Conservation (phyloP, 1,140 invertebrate species). For the Saccostrea glomerata region DNA sequence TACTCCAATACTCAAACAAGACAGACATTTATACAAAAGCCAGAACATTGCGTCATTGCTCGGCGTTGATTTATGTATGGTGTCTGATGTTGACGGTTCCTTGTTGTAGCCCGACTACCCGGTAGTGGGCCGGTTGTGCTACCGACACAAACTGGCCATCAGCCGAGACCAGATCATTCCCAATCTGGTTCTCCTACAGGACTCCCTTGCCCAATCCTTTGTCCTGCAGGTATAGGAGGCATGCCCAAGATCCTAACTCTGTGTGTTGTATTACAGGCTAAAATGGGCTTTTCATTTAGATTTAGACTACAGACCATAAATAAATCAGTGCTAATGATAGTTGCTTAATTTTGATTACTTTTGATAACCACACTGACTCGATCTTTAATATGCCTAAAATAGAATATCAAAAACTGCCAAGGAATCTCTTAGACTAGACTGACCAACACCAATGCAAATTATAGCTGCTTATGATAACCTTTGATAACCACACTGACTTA, state of each 20-base stretch:
- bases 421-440: no score
- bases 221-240: conserved; percentile 26
- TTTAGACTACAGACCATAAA: neutral
- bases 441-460: no score
- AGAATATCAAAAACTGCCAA: neutral
- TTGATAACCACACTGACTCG: neutral
- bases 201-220: conserved; percentile 2
- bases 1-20: neutral
- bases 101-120: conserved; percentile 17
- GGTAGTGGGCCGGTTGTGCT: neutral
- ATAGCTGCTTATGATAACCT: no score
- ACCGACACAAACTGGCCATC: conserved; percentile 13
- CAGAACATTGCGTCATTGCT: neutral
- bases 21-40: neutral
- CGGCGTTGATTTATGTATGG: neutral
- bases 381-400: neutral
- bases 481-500: neutral
- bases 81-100: neutral
- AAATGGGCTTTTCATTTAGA: conserved; percentile 9
- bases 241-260: neutral
- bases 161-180: conserved; percentile 20
- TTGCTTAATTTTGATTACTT: neutral
- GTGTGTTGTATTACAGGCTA: neutral
- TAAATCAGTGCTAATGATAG: conserved; percentile 18
- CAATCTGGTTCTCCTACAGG: conserved; percentile 29